Evolutionary conservation across 2,113 vertebrate species (phyloP).

Genomic region (Chionodraco myersi): DNA sequence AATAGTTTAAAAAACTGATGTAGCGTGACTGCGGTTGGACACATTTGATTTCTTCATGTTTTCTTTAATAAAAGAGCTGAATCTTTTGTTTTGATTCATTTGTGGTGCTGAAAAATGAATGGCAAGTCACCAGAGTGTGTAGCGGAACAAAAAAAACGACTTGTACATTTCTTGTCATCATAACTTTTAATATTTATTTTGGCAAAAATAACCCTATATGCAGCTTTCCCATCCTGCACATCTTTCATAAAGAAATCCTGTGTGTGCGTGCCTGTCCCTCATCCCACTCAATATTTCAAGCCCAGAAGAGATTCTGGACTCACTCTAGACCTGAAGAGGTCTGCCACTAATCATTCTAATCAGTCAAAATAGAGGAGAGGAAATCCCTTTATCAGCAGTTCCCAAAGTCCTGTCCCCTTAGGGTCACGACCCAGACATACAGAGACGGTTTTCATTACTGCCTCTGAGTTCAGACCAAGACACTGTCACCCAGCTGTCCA

Average conservation of each 20-base stretch:
- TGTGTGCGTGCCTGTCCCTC: background rate
- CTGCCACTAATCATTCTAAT: conserved; percentile 75
- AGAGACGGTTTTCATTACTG: conserved; percentile 72
- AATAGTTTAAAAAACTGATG: conserved; percentile 7
- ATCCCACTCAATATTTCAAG: conserved; percentile 50
- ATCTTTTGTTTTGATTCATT: conserved; percentile 15
- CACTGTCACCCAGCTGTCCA: conserved; percentile 54
- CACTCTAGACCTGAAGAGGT: conserved; percentile 48
- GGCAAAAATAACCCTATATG: conserved; percentile 17
- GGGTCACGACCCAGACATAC: conserved; percentile 69
- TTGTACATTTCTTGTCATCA: conserved; percentile 6
- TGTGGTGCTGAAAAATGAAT: conserved; percentile 25
- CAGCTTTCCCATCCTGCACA: conserved; percentile 1
- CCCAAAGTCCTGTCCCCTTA: conserved; percentile 65
- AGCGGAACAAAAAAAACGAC: background rate
- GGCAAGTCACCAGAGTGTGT: conserved; percentile 4
- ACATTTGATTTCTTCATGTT: conserved; percentile 29
- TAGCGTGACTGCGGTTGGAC: conserved; percentile 40
- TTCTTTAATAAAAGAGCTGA: conserved; percentile 30
- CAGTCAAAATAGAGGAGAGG: conserved; percentile 66
- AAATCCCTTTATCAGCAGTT: conserved; percentile 79
- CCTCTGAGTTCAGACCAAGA: conserved; percentile 44
- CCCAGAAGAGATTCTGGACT: conserved; percentile 35
- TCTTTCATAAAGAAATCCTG: conserved; percentile 27
- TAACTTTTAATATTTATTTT: conserved; percentile 7